These are phyloP conservation scores for Tupiocoris notatus DNA, from an alignment of 2,888 invertebrate genomes.

Conservation along the genomic window DNA sequence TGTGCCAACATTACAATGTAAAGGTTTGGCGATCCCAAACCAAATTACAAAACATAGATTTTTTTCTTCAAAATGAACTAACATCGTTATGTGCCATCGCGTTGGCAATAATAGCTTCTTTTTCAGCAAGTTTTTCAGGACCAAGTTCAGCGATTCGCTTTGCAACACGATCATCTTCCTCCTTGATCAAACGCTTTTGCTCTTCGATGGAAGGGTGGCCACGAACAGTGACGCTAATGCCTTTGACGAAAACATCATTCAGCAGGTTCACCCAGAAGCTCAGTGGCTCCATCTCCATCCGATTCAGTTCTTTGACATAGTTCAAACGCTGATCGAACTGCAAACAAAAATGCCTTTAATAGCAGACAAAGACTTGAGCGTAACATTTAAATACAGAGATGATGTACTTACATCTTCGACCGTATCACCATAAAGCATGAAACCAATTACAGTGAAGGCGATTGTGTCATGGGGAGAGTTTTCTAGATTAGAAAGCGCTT, in stretches of 20 bases:
- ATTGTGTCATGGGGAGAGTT: slow-evolving; percentile 73
- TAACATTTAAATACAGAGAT: background rate
- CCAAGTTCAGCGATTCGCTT: slow-evolving; percentile 66
- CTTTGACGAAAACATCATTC: slow-evolving; percentile 65
- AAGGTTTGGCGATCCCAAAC: too few relatives aligned
- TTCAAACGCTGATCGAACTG: slow-evolving; percentile 70
- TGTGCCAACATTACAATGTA: too few relatives aligned
- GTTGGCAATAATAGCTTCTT: slow-evolving; percentile 62
- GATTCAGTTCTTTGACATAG: slow-evolving; percentile 62
- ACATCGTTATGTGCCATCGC: slow-evolving; percentile 78
- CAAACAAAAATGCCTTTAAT: slow-evolving; percentile 10
- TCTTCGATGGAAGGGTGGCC: slow-evolving; percentile 65
- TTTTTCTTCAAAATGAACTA: slow-evolving; percentile 28
- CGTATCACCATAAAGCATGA: slow-evolving; percentile 76
- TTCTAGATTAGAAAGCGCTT: slow-evolving; percentile 70
- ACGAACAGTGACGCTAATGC: slow-evolving; percentile 61
- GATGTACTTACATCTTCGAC: slow-evolving; percentile 66
- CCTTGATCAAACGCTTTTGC: slow-evolving; percentile 65
- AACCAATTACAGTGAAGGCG: slow-evolving; percentile 75
- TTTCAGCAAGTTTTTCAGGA: slow-evolving; percentile 65
- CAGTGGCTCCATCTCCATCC: slow-evolving; percentile 62
- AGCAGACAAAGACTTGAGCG: background rate
- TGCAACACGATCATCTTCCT: slow-evolving; percentile 70
- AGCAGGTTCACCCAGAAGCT: slow-evolving; percentile 73
- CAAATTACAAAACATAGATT: too few relatives aligned